Evolutionary conservation across 2,797 vertebrate genomes (phyloP).

Genomic region (Sebastes hubbsi): DNA sequence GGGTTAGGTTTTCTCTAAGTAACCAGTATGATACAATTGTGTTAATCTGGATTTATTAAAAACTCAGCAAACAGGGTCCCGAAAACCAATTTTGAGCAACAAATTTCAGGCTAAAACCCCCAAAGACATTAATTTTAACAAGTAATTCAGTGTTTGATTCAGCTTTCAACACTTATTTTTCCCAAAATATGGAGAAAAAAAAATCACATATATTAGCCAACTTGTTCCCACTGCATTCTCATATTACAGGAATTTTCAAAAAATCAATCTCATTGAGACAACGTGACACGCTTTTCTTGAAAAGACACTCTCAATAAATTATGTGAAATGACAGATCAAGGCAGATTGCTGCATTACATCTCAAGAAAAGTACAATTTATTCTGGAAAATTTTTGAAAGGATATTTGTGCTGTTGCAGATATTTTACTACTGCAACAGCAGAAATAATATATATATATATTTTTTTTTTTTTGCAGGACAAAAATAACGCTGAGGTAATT

Average conservation of each 20-base stretch:
- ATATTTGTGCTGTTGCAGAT: no score
- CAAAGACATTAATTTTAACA: not conserved
- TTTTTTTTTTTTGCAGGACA: not conserved
- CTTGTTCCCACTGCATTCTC: not conserved
- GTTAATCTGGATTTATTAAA: not conserved
- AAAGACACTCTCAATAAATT: not conserved
- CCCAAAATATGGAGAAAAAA: not conserved
- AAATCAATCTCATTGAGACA: not conserved
- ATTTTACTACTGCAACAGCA: not conserved
- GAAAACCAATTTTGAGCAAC: not conserved
- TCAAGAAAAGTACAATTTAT: no score
- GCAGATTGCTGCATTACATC: not conserved
- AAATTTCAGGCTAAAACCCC: not conserved
- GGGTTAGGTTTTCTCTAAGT: not conserved
- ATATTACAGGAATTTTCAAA: not conserved
- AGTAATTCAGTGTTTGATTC: not conserved
- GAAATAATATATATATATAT: no score
- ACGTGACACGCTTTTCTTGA: not conserved
- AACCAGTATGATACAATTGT: not conserved
- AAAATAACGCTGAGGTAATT: not conserved
- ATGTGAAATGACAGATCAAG: not conserved
- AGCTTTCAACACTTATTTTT: not conserved
- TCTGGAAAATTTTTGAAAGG: not conserved
- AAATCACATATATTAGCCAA: not conserved
- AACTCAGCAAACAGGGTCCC: not conserved